A percentile compares a stretch with the other conserved stretches of the same genome.
Conservation (phyloP, 2,113 vertebrate genomes). For the Nothobranchius kuhntae region DNA sequence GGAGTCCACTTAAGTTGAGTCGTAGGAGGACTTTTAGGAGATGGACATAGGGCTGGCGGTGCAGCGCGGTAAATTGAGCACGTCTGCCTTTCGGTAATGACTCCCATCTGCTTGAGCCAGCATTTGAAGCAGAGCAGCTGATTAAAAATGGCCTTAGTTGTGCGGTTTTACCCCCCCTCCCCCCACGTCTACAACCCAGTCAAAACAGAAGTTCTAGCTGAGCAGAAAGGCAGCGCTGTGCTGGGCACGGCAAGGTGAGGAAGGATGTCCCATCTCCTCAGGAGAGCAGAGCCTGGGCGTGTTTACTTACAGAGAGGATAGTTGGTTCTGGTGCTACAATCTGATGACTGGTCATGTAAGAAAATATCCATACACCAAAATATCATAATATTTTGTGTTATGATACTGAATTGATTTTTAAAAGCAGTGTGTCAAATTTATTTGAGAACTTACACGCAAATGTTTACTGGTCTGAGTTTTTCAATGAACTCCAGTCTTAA, state of each 20-base stretch:
- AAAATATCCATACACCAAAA: too few species aligned
- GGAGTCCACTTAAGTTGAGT: conserved; percentile 39
- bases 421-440: too few species aligned
- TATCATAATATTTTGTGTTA: too few species aligned
- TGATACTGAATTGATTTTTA: too few species aligned
- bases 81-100: conserved; percentile 70
- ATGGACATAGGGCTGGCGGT: conserved; percentile 46
- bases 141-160: conserved; percentile 63
- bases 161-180: conserved; percentile 16
- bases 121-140: conserved; percentile 55
- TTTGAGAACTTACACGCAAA: too few species aligned
- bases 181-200: conserved; percentile 30
- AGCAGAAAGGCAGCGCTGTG: conserved; percentile 52
- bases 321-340: conserved; percentile 5
- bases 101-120: conserved; percentile 70
- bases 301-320: conserved; percentile 14
- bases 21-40: conserved; percentile 30
- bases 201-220: conserved; percentile 67
- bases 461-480: too few species aligned
- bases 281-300: conserved; percentile 48
- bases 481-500: too few species aligned
- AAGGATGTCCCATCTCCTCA: conserved; percentile 66
- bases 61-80: conserved; percentile 64
- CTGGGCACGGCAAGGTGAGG: conserved; percentile 16
- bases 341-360: not conserved